phyloP scores from a whole-genome alignment of 30 jellyfish, hydroid and myxozoan species.

The Pelagia noctiluca region DNA sequence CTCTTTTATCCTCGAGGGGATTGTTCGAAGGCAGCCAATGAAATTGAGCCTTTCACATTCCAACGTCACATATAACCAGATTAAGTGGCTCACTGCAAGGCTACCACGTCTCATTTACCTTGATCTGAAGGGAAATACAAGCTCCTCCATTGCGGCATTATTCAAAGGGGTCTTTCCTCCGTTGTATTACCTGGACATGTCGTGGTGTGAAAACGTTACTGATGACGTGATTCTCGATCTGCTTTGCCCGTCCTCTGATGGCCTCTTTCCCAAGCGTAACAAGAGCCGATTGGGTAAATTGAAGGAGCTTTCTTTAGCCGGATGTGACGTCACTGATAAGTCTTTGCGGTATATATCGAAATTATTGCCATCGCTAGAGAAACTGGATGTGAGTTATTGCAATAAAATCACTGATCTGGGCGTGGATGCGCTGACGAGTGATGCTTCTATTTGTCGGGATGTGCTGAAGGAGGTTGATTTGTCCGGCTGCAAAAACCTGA shows the following conservation, averaged over 20 bases:
- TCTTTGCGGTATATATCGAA: conserved; percentile 52
- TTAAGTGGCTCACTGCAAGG: conserved; percentile 82
- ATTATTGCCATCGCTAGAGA: conserved; percentile 66
- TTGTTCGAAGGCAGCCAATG: conserved; percentile 91
- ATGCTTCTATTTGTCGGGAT: conserved; percentile 63
- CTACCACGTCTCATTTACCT: conserved; percentile 73
- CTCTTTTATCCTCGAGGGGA: conserved; percentile 71
- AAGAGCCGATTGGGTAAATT: conserved; percentile 64
- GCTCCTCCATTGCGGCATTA: conserved; percentile 81
- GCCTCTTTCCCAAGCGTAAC: conserved; percentile 24
- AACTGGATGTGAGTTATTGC: conserved; percentile 83
- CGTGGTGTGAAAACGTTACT: conserved; percentile 87
- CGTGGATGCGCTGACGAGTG: conserved; percentile 60
- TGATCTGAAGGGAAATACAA: conserved; percentile 69
- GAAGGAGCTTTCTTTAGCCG: conserved; percentile 67
- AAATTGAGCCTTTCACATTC: conserved; percentile 63
- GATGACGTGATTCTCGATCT: conserved; percentile 70
- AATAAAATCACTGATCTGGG: conserved; percentile 68
- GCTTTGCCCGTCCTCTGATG: conserved; percentile 55
- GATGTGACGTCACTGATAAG: conserved; percentile 86
- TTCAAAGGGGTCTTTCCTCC: conserved; percentile 67
- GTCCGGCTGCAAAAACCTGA: conserved; percentile 71
- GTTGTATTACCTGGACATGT: conserved; percentile 55
- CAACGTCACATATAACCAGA: conserved; percentile 65
- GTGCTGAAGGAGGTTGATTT: conserved; percentile 51